phyloP scores from a whole-genome alignment of 2,113 vertebrate genomes.

The Verasper variegatus region DNA sequence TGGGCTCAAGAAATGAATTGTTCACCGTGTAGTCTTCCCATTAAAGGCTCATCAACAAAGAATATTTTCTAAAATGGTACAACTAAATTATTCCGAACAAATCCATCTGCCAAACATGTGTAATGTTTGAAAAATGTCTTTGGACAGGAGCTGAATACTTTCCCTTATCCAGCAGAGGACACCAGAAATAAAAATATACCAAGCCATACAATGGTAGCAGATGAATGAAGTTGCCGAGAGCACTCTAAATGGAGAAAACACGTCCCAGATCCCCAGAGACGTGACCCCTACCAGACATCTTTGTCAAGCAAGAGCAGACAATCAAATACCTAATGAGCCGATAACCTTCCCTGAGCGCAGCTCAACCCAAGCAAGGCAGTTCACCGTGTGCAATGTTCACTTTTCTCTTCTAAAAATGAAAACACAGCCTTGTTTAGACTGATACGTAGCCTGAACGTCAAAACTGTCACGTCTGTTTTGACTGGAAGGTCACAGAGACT shows the following conservation, averaged over 20 bases:
- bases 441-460: slow-evolving; percentile 10
- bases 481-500: slow-evolving; percentile 23
- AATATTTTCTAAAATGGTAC: no score
- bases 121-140: no score
- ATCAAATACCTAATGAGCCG: slow-evolving; percentile 20
- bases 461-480: slow-evolving; percentile 32
- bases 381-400: neutral
- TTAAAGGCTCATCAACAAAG: no score
- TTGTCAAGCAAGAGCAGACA: slow-evolving; percentile 25
- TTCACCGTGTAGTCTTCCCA: no score
- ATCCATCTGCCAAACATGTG: no score
- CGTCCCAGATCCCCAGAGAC: slow-evolving; percentile 1
- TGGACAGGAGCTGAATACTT: no score
- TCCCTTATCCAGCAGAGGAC: neutral
- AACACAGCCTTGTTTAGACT: slow-evolving; percentile 35
- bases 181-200: neutral
- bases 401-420: slow-evolving; percentile 19
- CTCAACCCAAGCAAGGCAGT: neutral
- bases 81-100: no score
- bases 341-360: neutral
- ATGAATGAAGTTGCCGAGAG: no score
- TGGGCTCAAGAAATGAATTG: no score
- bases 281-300: neutral
- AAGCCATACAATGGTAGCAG: neutral
- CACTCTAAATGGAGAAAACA: neutral